Evolutionary conservation across 2,797 vertebrate genomes (phyloP).

Genomic region (Melanitta fusca): DNA sequence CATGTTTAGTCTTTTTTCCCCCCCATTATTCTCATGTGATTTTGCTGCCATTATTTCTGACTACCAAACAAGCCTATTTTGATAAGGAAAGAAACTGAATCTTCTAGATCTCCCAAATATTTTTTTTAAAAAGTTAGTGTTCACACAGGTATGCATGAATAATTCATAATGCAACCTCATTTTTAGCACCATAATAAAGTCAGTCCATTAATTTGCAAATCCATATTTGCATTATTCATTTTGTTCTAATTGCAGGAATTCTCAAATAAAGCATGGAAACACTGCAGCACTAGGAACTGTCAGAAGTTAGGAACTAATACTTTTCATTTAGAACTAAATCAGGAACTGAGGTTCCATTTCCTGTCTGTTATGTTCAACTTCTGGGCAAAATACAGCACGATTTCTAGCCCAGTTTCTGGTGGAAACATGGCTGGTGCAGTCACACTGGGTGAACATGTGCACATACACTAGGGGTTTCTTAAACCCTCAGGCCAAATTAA

Average conservation of each 20-base stretch:
- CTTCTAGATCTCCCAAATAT: background rate
- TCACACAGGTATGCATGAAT: constrained; percentile 53
- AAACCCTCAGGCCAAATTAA: constrained; percentile 5
- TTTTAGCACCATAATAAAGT: constrained; percentile 37
- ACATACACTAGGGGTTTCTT: background rate
- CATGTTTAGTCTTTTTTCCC: background rate
- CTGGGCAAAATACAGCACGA: background rate
- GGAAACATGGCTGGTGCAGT: background rate
- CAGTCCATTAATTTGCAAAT: constrained; percentile 58
- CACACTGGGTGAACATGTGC: no score
- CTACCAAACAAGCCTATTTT: background rate
- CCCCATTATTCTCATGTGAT: background rate
- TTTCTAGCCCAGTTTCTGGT: background rate
- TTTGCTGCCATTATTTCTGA: constrained; percentile 20
- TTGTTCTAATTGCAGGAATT: constrained; percentile 52
- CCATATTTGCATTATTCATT: constrained; percentile 60
- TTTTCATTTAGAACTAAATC: background rate
- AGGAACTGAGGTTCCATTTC: background rate
- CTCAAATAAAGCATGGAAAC: constrained; percentile 36
- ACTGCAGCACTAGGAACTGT: background rate
- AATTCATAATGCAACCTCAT: constrained; percentile 38
- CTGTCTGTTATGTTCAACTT: background rate
- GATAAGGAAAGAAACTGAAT: background rate
- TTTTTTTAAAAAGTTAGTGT: background rate
- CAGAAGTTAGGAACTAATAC: background rate